Percentiles rank a stretch among this genome's conserved stretches.
Conservation (phyloP, 2,888 invertebrate species). For the Epistrophe eligans region DNA sequence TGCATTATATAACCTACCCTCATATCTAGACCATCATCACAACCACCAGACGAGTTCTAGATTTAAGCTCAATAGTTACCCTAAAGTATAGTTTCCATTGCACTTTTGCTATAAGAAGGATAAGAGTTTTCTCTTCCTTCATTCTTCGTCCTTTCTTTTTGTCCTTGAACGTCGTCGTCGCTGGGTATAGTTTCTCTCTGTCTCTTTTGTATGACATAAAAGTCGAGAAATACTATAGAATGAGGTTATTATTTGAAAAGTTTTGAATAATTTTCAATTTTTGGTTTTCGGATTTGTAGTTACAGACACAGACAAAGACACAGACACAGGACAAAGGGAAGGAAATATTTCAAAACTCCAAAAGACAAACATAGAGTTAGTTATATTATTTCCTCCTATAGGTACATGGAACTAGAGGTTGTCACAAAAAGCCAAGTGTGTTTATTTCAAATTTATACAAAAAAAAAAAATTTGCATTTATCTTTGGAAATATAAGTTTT, state of each 20-base stretch:
- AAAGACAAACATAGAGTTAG: background rate
- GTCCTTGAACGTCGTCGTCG: conserved; percentile 3
- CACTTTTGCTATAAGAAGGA: background rate
- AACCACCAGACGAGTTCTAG: background rate
- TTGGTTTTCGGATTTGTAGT: background rate
- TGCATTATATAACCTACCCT: background rate
- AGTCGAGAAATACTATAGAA: background rate
- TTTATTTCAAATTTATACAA: conserved; percentile 22
- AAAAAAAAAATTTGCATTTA: too few species aligned
- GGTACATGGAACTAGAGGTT: too few species aligned
- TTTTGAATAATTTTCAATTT: conserved; percentile 28
- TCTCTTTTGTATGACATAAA: background rate
- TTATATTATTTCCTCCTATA: background rate
- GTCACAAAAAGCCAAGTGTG: background rate
- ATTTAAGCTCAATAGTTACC: background rate
- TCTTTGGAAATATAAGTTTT: background rate
- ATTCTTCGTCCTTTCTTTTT: background rate
- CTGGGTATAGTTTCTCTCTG: background rate
- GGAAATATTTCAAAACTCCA: background rate
- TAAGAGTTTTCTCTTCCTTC: background rate
- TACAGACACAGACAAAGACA: background rate
- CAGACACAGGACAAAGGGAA: too few species aligned
- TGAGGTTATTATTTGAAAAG: conserved; percentile 28
- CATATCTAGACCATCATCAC: background rate
- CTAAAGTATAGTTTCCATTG: background rate